phyloP scores from a whole-genome alignment of 2,113 vertebrate genomes.

The Dipodomys spectabilis region DNA sequence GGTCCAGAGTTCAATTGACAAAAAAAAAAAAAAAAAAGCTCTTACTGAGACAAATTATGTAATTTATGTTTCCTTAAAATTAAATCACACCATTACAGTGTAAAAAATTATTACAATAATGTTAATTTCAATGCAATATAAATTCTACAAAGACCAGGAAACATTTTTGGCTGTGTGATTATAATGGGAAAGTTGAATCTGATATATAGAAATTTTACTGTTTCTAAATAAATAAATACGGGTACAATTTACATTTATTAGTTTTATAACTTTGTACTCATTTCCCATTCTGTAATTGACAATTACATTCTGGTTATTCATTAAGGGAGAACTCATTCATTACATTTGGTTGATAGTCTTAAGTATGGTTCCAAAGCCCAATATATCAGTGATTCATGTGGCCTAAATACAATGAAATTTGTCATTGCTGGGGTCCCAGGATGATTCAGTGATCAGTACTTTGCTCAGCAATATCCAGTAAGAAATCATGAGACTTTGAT shows the following conservation, averaged over 20 bases:
- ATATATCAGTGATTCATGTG: not conserved
- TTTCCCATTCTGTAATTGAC: not conserved
- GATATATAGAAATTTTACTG: not conserved
- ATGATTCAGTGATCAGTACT: not conserved
- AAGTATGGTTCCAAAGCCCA: not conserved
- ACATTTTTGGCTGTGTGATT: not conserved
- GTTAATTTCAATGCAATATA: not conserved
- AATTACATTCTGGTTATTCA: not conserved
- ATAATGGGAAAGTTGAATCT: not conserved
- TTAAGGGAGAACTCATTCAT: not conserved
- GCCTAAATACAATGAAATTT: not conserved
- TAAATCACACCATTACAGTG: not conserved
- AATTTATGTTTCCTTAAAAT: not conserved
- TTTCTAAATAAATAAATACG: not conserved
- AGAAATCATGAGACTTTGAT: not conserved
- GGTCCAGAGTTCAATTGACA: no score
- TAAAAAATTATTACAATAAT: not conserved
- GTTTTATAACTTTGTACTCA: not conserved
- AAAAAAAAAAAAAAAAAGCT: not conserved
- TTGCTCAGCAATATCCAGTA: not conserved
- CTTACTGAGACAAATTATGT: not conserved
- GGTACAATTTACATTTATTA: rapidly evolving
- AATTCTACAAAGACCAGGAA: not conserved
- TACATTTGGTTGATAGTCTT: not conserved
- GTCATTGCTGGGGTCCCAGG: not conserved